Percentiles rank a stretch among this genome's conserved stretches.
phyloP scores from a whole-genome alignment of 2,888 invertebrate species.

The Andrena bicolor region DNA sequence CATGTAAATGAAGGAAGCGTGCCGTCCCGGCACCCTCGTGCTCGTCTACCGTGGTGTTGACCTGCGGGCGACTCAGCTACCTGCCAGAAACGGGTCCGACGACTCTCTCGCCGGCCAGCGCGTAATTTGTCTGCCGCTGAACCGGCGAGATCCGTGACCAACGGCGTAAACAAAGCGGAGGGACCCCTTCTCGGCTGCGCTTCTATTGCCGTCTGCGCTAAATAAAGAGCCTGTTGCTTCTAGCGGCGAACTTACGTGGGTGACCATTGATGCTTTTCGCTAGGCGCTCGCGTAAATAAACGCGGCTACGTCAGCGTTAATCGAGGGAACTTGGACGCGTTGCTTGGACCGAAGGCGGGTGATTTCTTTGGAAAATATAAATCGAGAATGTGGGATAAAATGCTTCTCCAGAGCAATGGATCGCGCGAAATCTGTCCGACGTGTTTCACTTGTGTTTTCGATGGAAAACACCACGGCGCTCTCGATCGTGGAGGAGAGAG shows the following conservation, averaged over 20 bases:
- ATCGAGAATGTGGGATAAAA: no score
- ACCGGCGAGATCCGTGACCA: slow-evolving; percentile 26
- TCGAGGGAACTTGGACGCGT: background rate
- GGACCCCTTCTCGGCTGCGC: slow-evolving; percentile 1
- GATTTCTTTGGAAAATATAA: no score
- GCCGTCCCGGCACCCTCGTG: background rate
- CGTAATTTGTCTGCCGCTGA: slow-evolving; percentile 44
- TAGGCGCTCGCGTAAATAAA: background rate
- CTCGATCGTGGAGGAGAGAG: background rate
- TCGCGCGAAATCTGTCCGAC: no score
- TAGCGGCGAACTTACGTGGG: slow-evolving; percentile 16
- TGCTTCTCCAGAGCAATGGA: no score
- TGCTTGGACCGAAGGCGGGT: background rate
- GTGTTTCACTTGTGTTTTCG: no score
- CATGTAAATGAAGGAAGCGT: slow-evolving; percentile 13
- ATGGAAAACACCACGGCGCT: no score
- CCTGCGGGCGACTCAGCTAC: slow-evolving; percentile 29
- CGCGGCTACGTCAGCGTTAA: background rate
- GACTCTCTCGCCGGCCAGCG: slow-evolving; percentile 29
- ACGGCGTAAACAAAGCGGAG: slow-evolving; percentile 39
- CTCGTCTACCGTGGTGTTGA: slow-evolving; percentile 5
- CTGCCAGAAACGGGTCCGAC: slow-evolving; percentile 54
- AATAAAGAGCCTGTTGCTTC: slow-evolving; percentile 33
- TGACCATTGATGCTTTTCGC: slow-evolving; percentile 44
- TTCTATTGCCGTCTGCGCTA: slow-evolving; percentile 29